Conservation (phyloP, 2,797 vertebrate species). For the Euthynnus affinis region DNA sequence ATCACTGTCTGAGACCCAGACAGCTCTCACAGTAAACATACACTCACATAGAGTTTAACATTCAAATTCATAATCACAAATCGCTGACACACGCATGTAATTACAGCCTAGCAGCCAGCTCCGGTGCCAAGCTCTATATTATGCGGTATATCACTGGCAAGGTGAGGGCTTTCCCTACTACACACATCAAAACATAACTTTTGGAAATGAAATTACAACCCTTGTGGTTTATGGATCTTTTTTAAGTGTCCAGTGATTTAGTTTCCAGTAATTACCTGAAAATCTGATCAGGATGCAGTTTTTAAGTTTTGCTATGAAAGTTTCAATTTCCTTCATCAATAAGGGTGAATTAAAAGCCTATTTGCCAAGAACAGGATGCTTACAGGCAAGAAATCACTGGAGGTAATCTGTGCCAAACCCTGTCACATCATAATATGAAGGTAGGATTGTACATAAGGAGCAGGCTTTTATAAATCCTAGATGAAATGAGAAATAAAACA, state of each 20-base stretch:
- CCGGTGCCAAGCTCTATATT: slow-evolving; percentile 38
- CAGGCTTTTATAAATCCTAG: background rate
- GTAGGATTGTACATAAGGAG: background rate
- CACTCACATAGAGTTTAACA: slow-evolving; percentile 33
- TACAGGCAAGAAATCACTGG: background rate
- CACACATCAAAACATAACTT: slow-evolving; percentile 52
- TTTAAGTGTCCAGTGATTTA: background rate
- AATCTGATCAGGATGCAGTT: slow-evolving; percentile 26
- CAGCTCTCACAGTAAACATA: slow-evolving; percentile 60
- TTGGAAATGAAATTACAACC: slow-evolving; percentile 40
- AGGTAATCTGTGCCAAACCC: background rate
- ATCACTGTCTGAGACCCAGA: slow-evolving; percentile 66
- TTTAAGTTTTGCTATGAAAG: background rate
- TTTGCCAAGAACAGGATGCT: background rate
- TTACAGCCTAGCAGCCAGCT: slow-evolving; percentile 51
- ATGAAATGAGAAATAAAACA: background rate
- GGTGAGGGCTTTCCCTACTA: slow-evolving; percentile 53
- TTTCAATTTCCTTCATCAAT: background rate
- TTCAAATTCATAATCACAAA: slow-evolving; percentile 48
- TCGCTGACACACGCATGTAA: slow-evolving; percentile 49
- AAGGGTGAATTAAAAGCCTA: slow-evolving; percentile 18
- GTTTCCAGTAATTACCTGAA: background rate
- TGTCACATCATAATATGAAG: background rate
- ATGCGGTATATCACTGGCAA: slow-evolving; percentile 28
- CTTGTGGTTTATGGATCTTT: slow-evolving; percentile 13